Conservation (phyloP, 2,888 invertebrate genomes). For the Taphrorychus bicolor region DNA sequence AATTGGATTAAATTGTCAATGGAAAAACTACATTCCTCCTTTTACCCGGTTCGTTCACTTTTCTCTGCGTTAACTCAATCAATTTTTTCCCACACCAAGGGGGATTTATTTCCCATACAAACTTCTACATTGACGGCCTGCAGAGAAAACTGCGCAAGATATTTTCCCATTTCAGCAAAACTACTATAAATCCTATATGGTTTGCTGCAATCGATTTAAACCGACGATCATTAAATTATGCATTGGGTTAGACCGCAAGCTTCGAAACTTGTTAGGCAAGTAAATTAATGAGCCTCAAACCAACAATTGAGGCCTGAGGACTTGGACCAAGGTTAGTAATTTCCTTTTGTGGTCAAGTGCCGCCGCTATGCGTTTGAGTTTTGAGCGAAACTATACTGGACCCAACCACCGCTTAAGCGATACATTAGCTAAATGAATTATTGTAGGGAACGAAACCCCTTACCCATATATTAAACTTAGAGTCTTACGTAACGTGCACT, state of each 20-base stretch:
- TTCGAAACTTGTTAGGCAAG: background rate
- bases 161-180: background rate
- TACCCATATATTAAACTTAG: background rate
- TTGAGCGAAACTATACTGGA: background rate
- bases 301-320: conserved; percentile 4
- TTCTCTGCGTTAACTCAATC: background rate
- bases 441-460: background rate
- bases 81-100: background rate
- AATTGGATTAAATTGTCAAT: background rate
- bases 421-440: conserved; percentile 5
- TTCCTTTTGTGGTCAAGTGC: conserved; percentile 27
- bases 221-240: background rate
- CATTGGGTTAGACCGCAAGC: background rate
- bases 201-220: background rate
- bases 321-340: conserved; percentile 17
- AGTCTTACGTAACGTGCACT: background rate
- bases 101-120: background rate
- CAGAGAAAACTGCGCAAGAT: background rate
- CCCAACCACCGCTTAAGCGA: conserved; percentile 5
- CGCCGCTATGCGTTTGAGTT: conserved; percentile 1
- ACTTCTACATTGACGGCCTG: too few relatives aligned
- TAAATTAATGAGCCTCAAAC: conserved; percentile 10
- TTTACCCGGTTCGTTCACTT: background rate
- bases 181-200: too few relatives aligned
- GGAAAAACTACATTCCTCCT: background rate